Percentiles rank a stretch among this genome's conserved stretches.
phyloP scores from a whole-genome alignment of 2,888 invertebrate species.

The Therioaphis trifolii region DNA sequence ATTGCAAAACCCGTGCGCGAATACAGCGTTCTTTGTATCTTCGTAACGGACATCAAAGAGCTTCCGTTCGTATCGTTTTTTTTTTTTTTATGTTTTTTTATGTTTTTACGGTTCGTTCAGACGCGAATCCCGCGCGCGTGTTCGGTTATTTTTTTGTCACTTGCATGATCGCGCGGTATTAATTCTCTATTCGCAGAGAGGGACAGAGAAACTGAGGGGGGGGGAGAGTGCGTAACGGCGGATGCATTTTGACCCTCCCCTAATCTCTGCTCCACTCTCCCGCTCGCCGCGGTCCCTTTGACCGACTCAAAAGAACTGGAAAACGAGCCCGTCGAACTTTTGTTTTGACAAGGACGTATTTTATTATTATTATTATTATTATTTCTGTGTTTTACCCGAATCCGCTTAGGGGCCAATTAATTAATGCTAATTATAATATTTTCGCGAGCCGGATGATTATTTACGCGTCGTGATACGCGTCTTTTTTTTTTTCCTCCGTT shows the following conservation, averaged over 20 bases:
- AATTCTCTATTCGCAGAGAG: conserved; percentile 37
- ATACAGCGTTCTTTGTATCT: conserved; percentile 19
- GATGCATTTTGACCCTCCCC: conserved; percentile 44
- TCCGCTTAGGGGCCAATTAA: conserved; percentile 50
- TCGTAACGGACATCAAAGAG: conserved; percentile 42
- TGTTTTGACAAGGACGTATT: conserved; percentile 45
- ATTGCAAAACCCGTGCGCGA: conserved; percentile 23
- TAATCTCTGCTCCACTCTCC: neutral
- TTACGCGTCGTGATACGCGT: too few relatives aligned
- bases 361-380: too few relatives aligned
- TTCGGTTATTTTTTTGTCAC: conserved; percentile 51
- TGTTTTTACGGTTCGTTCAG: conserved; percentile 11
- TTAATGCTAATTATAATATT: conserved; percentile 60
- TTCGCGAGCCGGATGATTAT: conserved; percentile 46
- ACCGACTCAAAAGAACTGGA: conserved; percentile 22
- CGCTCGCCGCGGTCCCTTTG: too few relatives aligned
- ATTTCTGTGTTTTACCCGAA: neutral
- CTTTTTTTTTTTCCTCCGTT: too few relatives aligned
- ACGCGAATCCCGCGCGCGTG: neutral
- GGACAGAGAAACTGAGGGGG: too few relatives aligned
- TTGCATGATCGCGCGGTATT: conserved; percentile 14
- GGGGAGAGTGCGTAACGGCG: neutral
- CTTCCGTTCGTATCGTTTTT: conserved; percentile 32
- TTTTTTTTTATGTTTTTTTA: too few relatives aligned
- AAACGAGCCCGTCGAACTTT: conserved; percentile 1